Base-by-base conservation (phyloP, 2,888 invertebrate genomes). In the Aleiodes alternator region DNA sequence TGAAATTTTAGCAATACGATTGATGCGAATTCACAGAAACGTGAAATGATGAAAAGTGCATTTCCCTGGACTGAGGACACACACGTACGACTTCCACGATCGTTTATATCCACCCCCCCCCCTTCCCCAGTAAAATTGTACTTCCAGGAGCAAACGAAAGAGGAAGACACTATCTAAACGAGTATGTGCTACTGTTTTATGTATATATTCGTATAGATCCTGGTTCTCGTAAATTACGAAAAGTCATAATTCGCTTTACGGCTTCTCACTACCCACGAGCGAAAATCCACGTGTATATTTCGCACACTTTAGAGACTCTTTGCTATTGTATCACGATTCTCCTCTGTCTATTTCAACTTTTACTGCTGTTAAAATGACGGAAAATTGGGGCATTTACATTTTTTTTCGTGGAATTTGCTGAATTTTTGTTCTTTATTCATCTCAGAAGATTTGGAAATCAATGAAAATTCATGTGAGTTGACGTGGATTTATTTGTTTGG, bases 241-340 rank as follows among this genome's bases (percentile, higher is more conserved):
- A 71, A 76, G 76, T 78, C 80, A 80, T 84, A 83, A 83, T 82
- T 79, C 76, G 78, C 78, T 83, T 83, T 83, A 84, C 81, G 84
- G 82, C 78, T 77, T 23, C 76, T 73, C 69, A 64, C 11, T 12
- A 57, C 68, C 75, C 69, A 70, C 69, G 75, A 73, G 23, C 23
- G 68, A 50, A 76, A 79, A 77, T 77, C 70, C 75, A 53, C 70
- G 14, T 64, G 48, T 59, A 29, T 64, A 56, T 43, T 53, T 38
- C 61, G n/a, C 38, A 50, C 51, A 6, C 23, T 43, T 64, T 38
- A 69, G 50, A 71, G 12, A 73, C 57, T 59, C 34, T 23, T 68
- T 31, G 48, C 9, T 48, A 66, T 38, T 72, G n/a, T 50, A 12
- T 9, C 56, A 50, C 56, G 34, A 12, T 56, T 12, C 9, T 48